Evolutionary conservation across 2,113 vertebrate species (phyloP).

Genomic region (Macaca fascicularis): DNA sequence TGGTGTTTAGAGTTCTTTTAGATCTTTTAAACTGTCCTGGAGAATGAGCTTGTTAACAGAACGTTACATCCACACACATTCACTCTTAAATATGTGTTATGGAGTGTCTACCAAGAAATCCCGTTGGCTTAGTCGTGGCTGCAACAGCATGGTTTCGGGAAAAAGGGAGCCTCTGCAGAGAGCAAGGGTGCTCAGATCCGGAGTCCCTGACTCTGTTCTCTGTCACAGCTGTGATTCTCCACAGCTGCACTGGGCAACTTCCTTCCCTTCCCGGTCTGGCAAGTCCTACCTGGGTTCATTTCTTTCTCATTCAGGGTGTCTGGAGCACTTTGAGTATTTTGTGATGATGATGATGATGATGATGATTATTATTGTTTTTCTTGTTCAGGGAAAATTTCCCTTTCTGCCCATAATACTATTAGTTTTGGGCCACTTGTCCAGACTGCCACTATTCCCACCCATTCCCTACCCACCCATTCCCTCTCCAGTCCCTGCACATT

Average conservation of each 20-base stretch:
- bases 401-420: neutral
- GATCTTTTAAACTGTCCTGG: neutral
- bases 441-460: too few relatives aligned
- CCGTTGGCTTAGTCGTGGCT: neutral
- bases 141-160: too few relatives aligned
- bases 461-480: neutral
- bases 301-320: neutral
- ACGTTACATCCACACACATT: fast-evolving
- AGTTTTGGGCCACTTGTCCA: neutral
- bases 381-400: neutral
- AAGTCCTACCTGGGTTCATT: neutral
- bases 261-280: neutral
- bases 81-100: neutral
- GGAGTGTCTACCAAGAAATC: neutral
- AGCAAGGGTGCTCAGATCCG: too few relatives aligned
- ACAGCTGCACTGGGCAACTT: neutral
- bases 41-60: neutral
- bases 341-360: too few relatives aligned
- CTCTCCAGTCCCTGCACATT: too few relatives aligned
- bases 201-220: neutral
- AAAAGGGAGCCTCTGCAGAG: neutral
- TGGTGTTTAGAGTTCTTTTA: neutral
- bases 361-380: neutral
- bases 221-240: neutral
- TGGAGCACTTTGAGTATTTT: neutral